Base-by-base conservation (phyloP, 1,140 invertebrate genomes). In the Ips typographus region DNA sequence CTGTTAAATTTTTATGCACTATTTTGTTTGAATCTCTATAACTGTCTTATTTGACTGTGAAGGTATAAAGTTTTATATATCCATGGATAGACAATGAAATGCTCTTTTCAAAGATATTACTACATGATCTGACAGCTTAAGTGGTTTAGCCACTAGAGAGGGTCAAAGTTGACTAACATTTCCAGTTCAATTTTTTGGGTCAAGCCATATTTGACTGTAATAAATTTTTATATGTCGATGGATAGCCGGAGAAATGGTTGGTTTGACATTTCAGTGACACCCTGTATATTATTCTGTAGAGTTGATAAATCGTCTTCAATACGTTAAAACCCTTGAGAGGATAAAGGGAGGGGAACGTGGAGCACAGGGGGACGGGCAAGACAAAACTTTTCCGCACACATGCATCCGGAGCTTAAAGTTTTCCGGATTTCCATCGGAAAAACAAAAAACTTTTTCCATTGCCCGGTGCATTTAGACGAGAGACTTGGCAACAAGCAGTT, bases 321-420 rank as follows among this genome's bases (percentile, higher is more conserved):
- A 56, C 60, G 58, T 40, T 55, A 49, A 57, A 62, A 62, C 59
- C 52, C 64, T 7, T 5, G 57, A 22, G 22, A 8, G 6, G 6
- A 49, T 8, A 6, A 49, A 4, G 39, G n/a, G n/a, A 59, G 39
- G 56, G 40, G 44, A 58, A 40, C 43, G 41, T 42, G 61, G 61
- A 68, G 43, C 60, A 61, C 49, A 68, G 22, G 49, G 41, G 39
- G 52, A 40, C 44, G 64, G 60, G 40, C 61, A 66, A 72, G 66
- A 72, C 71, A 68, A 72, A 72, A 72, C 55, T 72, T 72, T 70
- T 68, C 71, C 37, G 65, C 66, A 72, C 71, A 72, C 71, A 72
- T 69, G 71, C 67, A 68, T 56, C 40, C 67, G 55, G 55, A 47
- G 65, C 62, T 55, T 52, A 57, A 68, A 72, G 22, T 40, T 72